phyloP scores from a whole-genome alignment of 2,113 vertebrate genomes.

The Vulpes lagopus region DNA sequence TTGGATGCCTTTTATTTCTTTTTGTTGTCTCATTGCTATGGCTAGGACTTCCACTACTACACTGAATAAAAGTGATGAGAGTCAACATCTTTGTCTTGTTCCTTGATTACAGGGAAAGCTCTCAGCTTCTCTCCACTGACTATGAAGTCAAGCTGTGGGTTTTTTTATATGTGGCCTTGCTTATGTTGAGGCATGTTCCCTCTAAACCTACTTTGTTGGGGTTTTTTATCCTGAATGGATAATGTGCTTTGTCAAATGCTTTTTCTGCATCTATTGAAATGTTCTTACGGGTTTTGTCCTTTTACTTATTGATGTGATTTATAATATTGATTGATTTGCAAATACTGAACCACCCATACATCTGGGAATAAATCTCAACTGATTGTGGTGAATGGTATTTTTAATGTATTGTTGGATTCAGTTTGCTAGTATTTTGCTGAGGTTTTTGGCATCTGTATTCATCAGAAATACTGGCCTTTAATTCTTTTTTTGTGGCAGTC shows the following conservation, averaged over 20 bases:
- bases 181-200: background rate
- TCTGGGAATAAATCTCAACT: background rate
- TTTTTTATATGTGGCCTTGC: background rate
- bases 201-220: background rate
- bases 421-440: background rate
- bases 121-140: background rate
- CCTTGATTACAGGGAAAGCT: background rate
- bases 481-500: background rate
- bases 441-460: background rate
- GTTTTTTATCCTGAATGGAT: background rate
- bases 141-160: background rate
- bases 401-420: background rate
- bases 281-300: background rate
- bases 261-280: background rate
- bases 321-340: background rate
- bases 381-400: background rate
- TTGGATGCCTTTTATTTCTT: background rate
- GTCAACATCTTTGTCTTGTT: background rate
- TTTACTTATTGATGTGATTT: background rate
- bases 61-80: background rate
- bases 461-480: background rate
- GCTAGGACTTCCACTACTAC: background rate
- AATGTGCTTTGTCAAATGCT: background rate
- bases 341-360: background rate
- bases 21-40: background rate